Evolutionary conservation across 2,113 vertebrate genomes (phyloP), one percentile per base, ranked within the genome.

Genomic region (Microcebus lehilahytsara): DNA sequence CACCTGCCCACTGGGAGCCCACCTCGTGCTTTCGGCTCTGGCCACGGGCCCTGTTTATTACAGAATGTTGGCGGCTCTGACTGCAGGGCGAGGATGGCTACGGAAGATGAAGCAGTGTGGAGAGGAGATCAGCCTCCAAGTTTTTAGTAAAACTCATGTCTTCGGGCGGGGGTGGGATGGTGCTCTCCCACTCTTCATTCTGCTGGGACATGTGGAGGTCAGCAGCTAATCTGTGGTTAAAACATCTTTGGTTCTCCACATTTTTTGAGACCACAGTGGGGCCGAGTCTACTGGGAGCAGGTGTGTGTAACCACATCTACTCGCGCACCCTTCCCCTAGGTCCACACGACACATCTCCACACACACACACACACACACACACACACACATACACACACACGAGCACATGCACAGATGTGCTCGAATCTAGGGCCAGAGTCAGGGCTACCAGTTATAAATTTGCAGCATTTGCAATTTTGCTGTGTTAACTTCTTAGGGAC

Each of bases 331-430:
- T 62, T 53, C 58, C 37, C 46, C 34, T 32, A 32, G 66, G 34
- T 32, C 30, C 58, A 40, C 66, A 83, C 67, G 66, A 8, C 37
- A 51, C 3, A 16, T 66, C 25, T n/a, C 0, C 13, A 12, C 20
- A 32, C 23, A 71, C 1, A 17, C 16, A 2, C 0, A 71, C 1
- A 17, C 16, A 2, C 0, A 9, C 2, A 37, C 30, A 30, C 23
- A 71, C 2, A 20, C 30, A 30, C 23, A 71, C 2, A 20, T 25
- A 32, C 23, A 71, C 1, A 22, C 16, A 2, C 0, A 9, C 7
- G 13, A 49, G 58, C 27, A 49, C 22, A n/a, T 20, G 4, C 67
- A 64, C 27, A 30, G 9, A 32, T 20, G 13, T 30, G 5, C 14
- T 85, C 16, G 85, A 5, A 56, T 23, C 32, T 30, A 79, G 20